These are phyloP conservation scores for Sciurus carolinensis DNA, from an alignment of 2,797 vertebrate genomes.

Conservation along the genomic window DNA sequence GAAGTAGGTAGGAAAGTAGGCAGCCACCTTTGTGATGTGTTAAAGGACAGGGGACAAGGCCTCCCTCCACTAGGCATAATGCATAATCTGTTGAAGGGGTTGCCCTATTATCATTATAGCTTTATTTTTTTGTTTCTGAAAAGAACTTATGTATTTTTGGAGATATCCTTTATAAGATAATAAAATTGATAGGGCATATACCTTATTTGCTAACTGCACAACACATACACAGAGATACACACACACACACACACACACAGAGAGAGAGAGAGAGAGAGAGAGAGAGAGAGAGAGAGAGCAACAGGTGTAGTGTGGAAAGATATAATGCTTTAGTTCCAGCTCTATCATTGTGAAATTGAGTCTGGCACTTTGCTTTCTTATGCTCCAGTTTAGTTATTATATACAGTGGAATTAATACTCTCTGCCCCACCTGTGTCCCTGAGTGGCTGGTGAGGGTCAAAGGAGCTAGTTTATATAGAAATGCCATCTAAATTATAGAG, in stretches of 20 bases:
- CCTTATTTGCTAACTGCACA: background rate
- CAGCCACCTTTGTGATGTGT: background rate
- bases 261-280: too few species aligned
- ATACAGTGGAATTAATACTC: background rate
- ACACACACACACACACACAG: background rate
- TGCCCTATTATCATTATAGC: background rate
- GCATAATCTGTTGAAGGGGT: background rate
- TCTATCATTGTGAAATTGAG: background rate
- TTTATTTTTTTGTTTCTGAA: background rate
- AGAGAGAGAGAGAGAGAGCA: background rate
- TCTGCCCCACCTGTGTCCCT: background rate
- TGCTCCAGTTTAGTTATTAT: background rate
- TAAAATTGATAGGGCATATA: background rate
- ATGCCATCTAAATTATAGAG: background rate
- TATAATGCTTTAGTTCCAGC: background rate
- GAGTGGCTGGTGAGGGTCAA: background rate
- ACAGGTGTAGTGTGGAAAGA: background rate
- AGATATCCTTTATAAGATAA: background rate
- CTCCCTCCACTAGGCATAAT: background rate
- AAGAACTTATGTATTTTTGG: background rate
- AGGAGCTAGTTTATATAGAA: slow-evolving; percentile 30
- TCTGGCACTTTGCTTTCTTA: background rate
- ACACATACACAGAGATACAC: background rate
- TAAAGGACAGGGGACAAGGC: background rate
- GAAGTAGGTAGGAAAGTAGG: background rate